Base-by-base conservation (phyloP, 2,797 vertebrate genomes). In the Acrossocheilus fasciatus region DNA sequence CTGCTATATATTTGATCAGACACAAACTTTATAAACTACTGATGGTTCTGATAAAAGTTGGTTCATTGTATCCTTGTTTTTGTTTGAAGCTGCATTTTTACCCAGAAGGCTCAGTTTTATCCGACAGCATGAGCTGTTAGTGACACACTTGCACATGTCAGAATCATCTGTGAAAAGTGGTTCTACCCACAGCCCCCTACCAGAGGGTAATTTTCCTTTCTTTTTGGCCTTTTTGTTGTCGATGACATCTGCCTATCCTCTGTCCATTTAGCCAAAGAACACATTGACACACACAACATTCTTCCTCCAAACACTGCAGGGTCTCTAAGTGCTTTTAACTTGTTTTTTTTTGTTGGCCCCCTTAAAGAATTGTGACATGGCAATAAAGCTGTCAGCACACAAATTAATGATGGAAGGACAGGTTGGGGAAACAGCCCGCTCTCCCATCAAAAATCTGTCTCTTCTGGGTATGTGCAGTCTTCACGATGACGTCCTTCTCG, bases 361-460 rank as follows among this genome's bases (percentile, higher is more conserved):
- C 92, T 94, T 47, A 39, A 54, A 88, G 91, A 93, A 90, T 93
- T 74, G 92, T 93, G 93, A 89, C 91, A 69, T 26, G 14, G 89
- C 92, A 93, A 93, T 95, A 91, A 94, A 93, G 87, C 84, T 93
- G 93, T 94, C 94, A 93, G 92, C 86, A 87, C 90, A 57, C 86
- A 91, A 92, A 91, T 91, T 87, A 88, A 89, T 89, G 91, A 91
- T 12, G 68, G 90, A 91, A 89, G 89, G 90, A 92, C 90, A 91
- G 91, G 89, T 82, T 86, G 90, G 88, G 87, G 78, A 89, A 86
- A 87, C 75, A 88, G 77, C 87, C 78, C 72, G 73, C 74, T 86
- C 90, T 90, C 23, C n/a, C 9, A 57, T 43, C 43, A 73, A 80
- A 74, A n/a, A 54, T 26, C 8, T n/a, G 26, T 36, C 59, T 76